Conservation (phyloP, 2,797 vertebrate species). For the Hapalemur alaotrensis region DNA sequence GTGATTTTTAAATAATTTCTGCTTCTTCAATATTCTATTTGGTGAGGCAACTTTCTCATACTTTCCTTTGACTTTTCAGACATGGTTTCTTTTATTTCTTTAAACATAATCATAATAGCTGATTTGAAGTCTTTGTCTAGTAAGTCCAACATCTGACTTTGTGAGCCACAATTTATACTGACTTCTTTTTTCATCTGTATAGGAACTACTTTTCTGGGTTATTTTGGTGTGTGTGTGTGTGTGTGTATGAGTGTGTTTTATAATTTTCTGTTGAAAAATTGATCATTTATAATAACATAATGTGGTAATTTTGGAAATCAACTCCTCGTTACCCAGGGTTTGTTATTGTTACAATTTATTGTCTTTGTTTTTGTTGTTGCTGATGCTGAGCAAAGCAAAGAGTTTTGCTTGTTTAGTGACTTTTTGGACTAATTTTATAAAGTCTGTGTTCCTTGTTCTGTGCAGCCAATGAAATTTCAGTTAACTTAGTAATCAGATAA, state of each 20-base stretch:
- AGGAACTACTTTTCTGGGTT: not conserved
- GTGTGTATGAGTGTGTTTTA: not conserved
- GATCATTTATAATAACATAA: not conserved
- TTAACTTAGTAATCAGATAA: not conserved
- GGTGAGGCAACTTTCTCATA: not conserved
- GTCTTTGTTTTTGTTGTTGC: not conserved
- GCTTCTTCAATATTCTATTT: not conserved
- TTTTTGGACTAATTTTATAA: not conserved
- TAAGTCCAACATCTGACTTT: not conserved
- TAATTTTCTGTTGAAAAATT: not conserved
- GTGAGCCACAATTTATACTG: not conserved
- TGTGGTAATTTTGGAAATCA: not conserved
- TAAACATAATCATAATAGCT: not conserved
- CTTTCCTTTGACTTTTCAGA: not conserved
- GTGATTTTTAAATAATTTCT: not conserved
- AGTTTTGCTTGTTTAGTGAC: not conserved
- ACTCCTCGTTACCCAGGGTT: accelerated
- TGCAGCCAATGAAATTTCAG: not conserved
- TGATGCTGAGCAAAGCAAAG: not conserved
- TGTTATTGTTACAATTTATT: not conserved
- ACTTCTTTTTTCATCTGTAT: not conserved
- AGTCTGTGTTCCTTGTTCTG: not conserved
- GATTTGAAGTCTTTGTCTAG: not conserved
- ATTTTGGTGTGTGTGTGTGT: not conserved
- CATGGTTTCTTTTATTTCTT: not conserved